Percentiles rank a stretch among this genome's conserved stretches.
Evolutionary conservation across 2,113 vertebrate genomes (phyloP).

Genomic region (Xiphophorus couchianus): DNA sequence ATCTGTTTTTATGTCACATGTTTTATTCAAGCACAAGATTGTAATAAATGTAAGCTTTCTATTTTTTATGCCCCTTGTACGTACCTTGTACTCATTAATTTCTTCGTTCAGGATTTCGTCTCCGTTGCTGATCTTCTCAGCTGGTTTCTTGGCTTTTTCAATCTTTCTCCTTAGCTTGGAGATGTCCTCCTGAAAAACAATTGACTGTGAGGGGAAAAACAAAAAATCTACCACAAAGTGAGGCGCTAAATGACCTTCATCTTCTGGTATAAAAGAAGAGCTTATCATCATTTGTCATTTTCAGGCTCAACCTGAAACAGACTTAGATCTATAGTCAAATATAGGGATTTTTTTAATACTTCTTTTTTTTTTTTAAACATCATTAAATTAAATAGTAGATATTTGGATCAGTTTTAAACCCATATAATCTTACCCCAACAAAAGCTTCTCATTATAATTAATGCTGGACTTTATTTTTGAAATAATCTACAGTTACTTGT

Average conservation of each 20-base stretch:
- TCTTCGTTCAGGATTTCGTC: slow-evolving; percentile 98
- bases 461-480: neutral
- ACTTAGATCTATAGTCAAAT: neutral
- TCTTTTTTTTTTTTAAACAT: neutral
- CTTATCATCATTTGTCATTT: neutral
- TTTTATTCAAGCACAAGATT: neutral
- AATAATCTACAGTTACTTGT: neutral
- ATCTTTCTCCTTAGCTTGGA: slow-evolving; percentile 92
- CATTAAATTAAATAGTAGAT: neutral
- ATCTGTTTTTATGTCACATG: neutral
- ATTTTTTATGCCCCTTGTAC: neutral
- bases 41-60: neutral
- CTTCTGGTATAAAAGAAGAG: too few relatives aligned
- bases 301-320: neutral
- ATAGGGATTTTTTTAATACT: too few relatives aligned
- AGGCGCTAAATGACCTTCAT: too few relatives aligned
- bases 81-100: slow-evolving; percentile 96
- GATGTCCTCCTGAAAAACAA: slow-evolving; percentile 89
- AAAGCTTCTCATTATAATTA: too few relatives aligned
- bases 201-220: too few relatives aligned
- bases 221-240: neutral
- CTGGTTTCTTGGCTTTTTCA: slow-evolving; percentile 96
- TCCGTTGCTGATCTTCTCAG: slow-evolving; percentile 94
- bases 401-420: neutral
- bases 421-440: too few relatives aligned